Percentiles rank a stretch among this genome's conserved stretches.
phyloP scores from a whole-genome alignment of 92 coral and sea anemone genomes.

The Palythoa grandiflora region DNA sequence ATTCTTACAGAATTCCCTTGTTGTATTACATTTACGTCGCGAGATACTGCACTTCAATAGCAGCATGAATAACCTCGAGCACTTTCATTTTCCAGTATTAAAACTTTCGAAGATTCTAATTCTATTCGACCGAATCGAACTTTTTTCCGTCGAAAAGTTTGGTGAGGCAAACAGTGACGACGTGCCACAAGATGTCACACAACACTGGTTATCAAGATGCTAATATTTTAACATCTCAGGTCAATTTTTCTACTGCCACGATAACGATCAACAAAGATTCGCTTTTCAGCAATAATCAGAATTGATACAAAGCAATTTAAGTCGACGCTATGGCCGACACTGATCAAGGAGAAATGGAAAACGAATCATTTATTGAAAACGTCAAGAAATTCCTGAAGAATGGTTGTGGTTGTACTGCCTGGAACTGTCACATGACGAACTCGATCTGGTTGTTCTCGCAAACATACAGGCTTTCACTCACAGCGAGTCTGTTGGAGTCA shows the following conservation, averaged over 20 bases:
- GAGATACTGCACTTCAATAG: slow-evolving; percentile 5
- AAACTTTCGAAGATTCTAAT: slow-evolving; percentile 9
- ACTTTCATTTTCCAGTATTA: slow-evolving; percentile 11
- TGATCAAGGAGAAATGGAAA: slow-evolving; percentile 50
- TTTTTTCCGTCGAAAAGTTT: slow-evolving; percentile 11
- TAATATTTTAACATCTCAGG: slow-evolving; percentile 3
- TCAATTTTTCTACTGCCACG: slow-evolving; percentile 36
- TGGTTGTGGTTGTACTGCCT: slow-evolving; percentile 65
- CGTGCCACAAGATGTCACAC: too few relatives aligned
- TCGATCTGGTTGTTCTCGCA: slow-evolving; percentile 67
- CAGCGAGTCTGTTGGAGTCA: slow-evolving; percentile 57
- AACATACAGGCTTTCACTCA: slow-evolving; percentile 68
- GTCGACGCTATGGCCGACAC: slow-evolving; percentile 39
- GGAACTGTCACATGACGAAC: slow-evolving; percentile 60
- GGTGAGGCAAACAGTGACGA: slow-evolving; percentile 46
- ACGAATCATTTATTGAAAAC: slow-evolving; percentile 51
- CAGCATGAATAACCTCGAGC: slow-evolving; percentile 13
- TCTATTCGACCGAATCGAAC: neutral
- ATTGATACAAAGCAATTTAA: neutral
- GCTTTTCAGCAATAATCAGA: slow-evolving; percentile 1
- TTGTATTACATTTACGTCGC: neutral
- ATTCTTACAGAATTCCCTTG: neutral
- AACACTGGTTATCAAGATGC: slow-evolving; percentile 43
- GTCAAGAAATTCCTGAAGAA: slow-evolving; percentile 53
- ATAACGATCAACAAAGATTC: slow-evolving; percentile 31